phyloP scores from a whole-genome alignment of 2,888 invertebrate genomes.

The Vanessa cardui region DNA sequence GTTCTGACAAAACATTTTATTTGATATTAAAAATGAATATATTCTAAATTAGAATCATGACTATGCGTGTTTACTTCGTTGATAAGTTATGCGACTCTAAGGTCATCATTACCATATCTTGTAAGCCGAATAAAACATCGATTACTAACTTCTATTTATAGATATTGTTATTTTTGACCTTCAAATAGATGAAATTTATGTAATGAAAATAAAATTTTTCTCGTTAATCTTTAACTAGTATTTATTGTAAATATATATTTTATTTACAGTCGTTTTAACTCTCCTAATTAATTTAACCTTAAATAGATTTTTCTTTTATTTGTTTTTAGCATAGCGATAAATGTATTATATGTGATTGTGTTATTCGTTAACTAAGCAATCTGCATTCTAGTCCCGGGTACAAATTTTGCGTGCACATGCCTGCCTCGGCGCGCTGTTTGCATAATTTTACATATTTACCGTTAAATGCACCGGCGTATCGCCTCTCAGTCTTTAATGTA shows the following conservation, averaged over 20 bases:
- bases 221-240: too few species aligned
- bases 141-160: conserved; percentile 7
- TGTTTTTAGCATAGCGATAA: conserved; percentile 29
- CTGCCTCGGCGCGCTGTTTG: conserved; percentile 60
- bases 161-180: not conserved
- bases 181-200: not conserved
- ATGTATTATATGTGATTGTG: conserved; percentile 40
- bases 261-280: too few species aligned
- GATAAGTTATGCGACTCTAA: conserved; percentile 32
- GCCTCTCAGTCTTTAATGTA: conserved; percentile 52
- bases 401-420: conserved; percentile 63
- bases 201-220: too few species aligned
- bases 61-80: conserved; percentile 33
- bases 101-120: conserved; percentile 41
- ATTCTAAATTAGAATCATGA: conserved; percentile 15
- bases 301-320: not conserved
- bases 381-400: conserved; percentile 55
- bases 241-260: too few species aligned
- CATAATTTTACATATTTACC: conserved; percentile 74
- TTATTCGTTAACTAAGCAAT: conserved; percentile 61
- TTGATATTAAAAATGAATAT: not conserved
- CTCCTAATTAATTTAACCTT: too few species aligned
- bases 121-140: conserved; percentile 21
- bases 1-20: not conserved
- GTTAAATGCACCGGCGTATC: conserved; percentile 62